Evolutionary conservation across 2,797 vertebrate genomes (phyloP).

Genomic region (Darevskia nairensis): DNA sequence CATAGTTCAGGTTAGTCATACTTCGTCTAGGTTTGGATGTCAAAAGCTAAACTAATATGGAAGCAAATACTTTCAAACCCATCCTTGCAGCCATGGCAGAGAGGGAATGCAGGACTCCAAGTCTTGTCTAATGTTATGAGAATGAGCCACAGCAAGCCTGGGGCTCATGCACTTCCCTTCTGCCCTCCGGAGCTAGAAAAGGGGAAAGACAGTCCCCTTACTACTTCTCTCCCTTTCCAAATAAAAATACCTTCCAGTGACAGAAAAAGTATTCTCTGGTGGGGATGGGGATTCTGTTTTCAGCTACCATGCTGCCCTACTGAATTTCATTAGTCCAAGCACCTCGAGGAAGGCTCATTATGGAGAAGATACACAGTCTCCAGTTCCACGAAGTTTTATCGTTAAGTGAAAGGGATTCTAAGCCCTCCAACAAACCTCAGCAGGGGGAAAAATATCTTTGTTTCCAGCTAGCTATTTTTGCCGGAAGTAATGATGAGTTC

Average conservation of each 20-base stretch:
- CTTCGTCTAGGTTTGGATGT: neutral
- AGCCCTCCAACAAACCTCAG: neutral
- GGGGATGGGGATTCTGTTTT: no score
- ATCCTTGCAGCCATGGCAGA: neutral
- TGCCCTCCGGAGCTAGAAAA: no score
- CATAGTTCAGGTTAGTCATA: neutral
- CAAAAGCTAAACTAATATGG: neutral
- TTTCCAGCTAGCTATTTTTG: constrained; percentile 11
- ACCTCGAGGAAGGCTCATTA: neutral
- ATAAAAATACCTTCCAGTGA: no score
- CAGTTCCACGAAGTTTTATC: neutral
- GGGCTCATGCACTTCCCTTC: no score
- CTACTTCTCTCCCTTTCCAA: no score
- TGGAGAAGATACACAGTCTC: neutral
- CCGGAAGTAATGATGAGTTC: constrained; percentile 33
- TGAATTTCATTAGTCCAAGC: neutral
- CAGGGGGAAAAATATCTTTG: neutral
- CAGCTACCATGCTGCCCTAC: neutral
- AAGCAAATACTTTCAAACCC: no score
- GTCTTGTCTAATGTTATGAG: neutral
- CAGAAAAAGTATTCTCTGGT: no score
- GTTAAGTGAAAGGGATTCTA: neutral
- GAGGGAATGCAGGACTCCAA: neutral
- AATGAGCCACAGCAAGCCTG: no score
- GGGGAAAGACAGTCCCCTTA: no score